These are phyloP conservation scores for Syrista parreyssii DNA, from an alignment of 2,888 invertebrate species.

Conservation along the genomic window DNA sequence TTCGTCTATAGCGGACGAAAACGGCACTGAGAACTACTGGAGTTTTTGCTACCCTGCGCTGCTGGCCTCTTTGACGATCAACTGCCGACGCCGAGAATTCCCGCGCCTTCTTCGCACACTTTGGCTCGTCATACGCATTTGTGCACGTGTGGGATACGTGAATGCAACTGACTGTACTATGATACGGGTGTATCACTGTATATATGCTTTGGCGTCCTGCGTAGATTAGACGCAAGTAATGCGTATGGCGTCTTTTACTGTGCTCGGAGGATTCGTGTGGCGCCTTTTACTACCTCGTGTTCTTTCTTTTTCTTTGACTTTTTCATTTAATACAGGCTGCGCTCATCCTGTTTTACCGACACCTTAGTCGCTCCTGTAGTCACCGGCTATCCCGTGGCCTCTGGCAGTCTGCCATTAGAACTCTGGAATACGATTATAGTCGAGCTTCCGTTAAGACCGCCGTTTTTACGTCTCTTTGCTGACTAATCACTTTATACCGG, in stretches of 20 bases:
- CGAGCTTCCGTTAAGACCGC: not conserved
- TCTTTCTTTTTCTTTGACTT: not conserved
- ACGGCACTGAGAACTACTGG: slow-evolving; percentile 2
- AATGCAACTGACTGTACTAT: not conserved
- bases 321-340: not conserved
- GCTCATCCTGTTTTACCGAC: not conserved
- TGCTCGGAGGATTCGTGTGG: not conserved
- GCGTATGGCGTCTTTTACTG: not conserved
- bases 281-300: not conserved
- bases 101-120: not conserved
- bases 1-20: not conserved
- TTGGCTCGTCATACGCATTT: not conserved
- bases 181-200: not conserved
- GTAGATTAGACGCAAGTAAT: not conserved
- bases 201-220: not conserved
- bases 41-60: slow-evolving; percentile 1
- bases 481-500: not conserved
- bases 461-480: not conserved
- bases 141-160: not conserved
- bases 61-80: not conserved
- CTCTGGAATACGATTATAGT: not conserved
- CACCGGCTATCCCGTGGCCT: too few species aligned
- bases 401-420: not conserved
- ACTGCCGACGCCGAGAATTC: slow-evolving; percentile 1
- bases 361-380: not conserved